Percentiles rank a stretch among this genome's conserved stretches.
Evolutionary conservation across 2,797 vertebrate species (phyloP).

Genomic region (Phaenicophaeus curvirostris): DNA sequence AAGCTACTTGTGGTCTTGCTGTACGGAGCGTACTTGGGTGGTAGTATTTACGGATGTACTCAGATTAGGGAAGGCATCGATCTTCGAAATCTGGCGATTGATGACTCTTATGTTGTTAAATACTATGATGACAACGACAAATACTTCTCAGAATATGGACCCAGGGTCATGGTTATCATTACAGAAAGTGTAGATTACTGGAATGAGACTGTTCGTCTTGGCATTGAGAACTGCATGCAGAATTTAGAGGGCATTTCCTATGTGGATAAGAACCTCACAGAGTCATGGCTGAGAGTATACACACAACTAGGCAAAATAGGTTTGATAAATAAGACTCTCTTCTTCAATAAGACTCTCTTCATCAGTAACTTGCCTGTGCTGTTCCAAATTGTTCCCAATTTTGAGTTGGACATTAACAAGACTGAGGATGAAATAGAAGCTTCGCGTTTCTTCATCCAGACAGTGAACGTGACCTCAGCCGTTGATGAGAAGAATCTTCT

Average conservation of each 20-base stretch:
- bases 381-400: constrained; percentile 39
- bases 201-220: constrained; percentile 63
- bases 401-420: constrained; percentile 78
- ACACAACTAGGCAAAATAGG: not conserved
- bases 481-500: constrained; percentile 76
- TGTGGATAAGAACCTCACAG: constrained; percentile 62
- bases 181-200: constrained; percentile 78
- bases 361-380: constrained; percentile 56
- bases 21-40: constrained; percentile 76
- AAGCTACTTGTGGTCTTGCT: constrained; percentile 74
- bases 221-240: constrained; percentile 72
- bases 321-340: constrained; percentile 39
- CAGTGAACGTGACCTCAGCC: constrained; percentile 48
- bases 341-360: constrained; percentile 67
- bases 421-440: constrained; percentile 70
- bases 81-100: constrained; percentile 81
- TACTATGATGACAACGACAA: constrained; percentile 78
- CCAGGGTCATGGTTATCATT: constrained; percentile 82
- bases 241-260: constrained; percentile 73
- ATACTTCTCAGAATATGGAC: constrained; percentile 82
- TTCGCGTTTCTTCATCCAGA: constrained; percentile 87
- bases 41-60: constrained; percentile 82
- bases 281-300: constrained; percentile 83
- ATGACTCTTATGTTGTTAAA: constrained; percentile 79
- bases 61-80: constrained; percentile 83